A percentile compares a stretch with the other conserved stretches of the same genome.
Evolutionary conservation across 2,113 vertebrate species (phyloP).

Genomic region (Gymnocephalus cernua): DNA sequence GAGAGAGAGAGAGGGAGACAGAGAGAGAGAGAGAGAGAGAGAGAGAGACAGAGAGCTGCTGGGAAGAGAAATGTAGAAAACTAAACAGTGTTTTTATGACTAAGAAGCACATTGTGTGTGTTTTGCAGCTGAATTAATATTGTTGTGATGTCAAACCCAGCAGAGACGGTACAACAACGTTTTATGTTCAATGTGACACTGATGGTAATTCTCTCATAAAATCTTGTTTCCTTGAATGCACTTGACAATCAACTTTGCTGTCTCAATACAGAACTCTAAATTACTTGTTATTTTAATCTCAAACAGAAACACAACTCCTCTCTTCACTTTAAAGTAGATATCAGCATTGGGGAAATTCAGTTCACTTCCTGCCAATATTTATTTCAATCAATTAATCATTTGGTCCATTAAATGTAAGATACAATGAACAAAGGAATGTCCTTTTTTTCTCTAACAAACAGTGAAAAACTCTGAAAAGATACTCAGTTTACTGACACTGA

Average conservation of each 20-base stretch:
- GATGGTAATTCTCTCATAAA: background rate
- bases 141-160: background rate
- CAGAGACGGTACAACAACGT: background rate
- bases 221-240: background rate
- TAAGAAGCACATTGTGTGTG: background rate
- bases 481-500: too few relatives aligned
- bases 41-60: background rate
- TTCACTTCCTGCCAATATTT: background rate
- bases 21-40: too few relatives aligned
- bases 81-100: background rate
- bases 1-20: too few relatives aligned
- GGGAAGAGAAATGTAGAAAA: background rate
- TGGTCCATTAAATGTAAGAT: background rate
- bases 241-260: background rate
- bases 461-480: background rate
- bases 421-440: background rate
- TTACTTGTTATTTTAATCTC: background rate
- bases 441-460: background rate
- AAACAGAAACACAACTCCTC: background rate
- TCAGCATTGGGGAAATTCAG: background rate
- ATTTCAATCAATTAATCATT: background rate
- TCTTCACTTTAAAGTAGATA: background rate
- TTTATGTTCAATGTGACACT: background rate
- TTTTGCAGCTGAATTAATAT: background rate
- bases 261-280: background rate